Base-by-base conservation (phyloP, 2,797 vertebrate genomes). In the Chelmon rostratus region DNA sequence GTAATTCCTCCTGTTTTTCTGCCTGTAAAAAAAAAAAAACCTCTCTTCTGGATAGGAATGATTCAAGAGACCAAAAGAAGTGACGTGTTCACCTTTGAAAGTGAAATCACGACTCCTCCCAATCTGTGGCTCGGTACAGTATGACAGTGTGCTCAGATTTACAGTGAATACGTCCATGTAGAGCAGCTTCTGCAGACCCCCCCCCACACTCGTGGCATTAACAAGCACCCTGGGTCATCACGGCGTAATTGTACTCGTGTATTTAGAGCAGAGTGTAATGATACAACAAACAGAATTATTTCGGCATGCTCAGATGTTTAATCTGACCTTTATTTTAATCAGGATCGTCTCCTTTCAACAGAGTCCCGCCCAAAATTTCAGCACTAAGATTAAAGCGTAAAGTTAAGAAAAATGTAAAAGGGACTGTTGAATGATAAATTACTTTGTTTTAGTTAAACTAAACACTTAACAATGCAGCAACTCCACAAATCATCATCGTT, bases 71-170 rank as follows among this genome's bases (percentile, higher is more conserved):
- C 72, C 82, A 93, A 85, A 68, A 61, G 75, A 82, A 82, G 82
- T 4, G 89, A 87, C 6, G 9, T 4, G 23, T 86, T 79, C 78
- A 66, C 58, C 58, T 94, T 86, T 82, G 92, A 91, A 49, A 89
- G 56, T 37, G 87, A 91, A 62, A 64, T n/a, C 72, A 53, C 56
- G 16, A 88, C 70, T 73, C 89, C 87, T 53, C 90, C 93, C 52
- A 94, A 92, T 61, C 91, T 95, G 82, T 96, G 95, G 94, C 95
- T 96, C 73, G 95, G 95, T 95, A 95, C 84, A 71, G 93, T 94
- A 93, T 81, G 88, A 88, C 52, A 6, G 2, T 31, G 66, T 69
- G 57, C 6, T 6, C 59, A 53, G 68, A 78, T 8, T 40, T 13
- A 44, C 19, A 31, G 68, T 56, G 23, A 19, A 35, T 66, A 5